Conservation (phyloP, 2,113 vertebrate species). For the Hypomesus transpacificus region DNA sequence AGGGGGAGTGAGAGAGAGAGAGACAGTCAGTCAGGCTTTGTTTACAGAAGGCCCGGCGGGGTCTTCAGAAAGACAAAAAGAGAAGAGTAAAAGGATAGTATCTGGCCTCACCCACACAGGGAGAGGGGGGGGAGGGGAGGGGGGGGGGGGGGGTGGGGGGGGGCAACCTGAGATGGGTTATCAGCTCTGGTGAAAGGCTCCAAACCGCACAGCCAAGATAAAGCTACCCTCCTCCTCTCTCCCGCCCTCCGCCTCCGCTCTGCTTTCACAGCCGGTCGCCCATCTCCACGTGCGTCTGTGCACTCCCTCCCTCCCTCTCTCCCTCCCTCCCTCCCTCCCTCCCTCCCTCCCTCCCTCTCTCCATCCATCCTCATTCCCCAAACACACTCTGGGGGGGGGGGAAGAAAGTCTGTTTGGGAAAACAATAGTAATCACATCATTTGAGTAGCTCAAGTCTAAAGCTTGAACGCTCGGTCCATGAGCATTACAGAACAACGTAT, state of each 20-base stretch:
- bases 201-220: conserved; percentile 44
- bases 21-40: conserved; percentile 23
- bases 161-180: conserved; percentile 51
- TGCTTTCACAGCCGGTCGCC: background rate
- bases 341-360: background rate
- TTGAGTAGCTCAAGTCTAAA: too few species aligned
- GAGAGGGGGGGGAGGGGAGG: conserved; percentile 24
- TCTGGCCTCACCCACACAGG: conserved; percentile 54
- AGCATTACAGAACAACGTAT: too few species aligned
- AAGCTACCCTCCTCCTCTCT: conserved; percentile 21
- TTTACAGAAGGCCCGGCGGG: conserved; percentile 31
- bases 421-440: too few species aligned
- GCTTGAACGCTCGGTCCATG: too few species aligned
- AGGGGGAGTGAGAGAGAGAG: conserved; percentile 3
- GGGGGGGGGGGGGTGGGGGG: background rate
- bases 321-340: background rate
- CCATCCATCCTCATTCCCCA: conserved; percentile 42
- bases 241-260: background rate
- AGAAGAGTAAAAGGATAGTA: conserved; percentile 50
- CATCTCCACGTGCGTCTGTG: too few species aligned
- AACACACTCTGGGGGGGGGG: conserved; percentile 13
- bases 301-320: background rate
- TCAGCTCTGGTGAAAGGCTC: conserved; percentile 49
- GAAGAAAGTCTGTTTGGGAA: too few species aligned
- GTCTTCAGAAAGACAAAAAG: conserved; percentile 1